A percentile compares a stretch with the other conserved stretches of the same genome.
Evolutionary conservation across 2,888 invertebrate species (phyloP).

Genomic region (Marasmarcha lunaedactyla): DNA sequence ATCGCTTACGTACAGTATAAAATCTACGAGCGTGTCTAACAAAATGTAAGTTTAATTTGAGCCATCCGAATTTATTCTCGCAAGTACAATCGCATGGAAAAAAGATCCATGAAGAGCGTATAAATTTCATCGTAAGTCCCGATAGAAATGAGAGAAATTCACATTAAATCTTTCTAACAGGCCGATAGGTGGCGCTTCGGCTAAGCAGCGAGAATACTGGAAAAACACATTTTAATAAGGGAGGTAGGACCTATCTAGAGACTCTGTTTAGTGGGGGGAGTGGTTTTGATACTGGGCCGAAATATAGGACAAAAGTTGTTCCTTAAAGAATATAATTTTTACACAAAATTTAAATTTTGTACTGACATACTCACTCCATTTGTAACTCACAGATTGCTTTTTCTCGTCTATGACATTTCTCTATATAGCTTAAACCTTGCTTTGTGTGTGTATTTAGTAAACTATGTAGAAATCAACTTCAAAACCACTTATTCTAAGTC

Average conservation of each 20-base stretch:
- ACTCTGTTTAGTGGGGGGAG: conserved; percentile 13
- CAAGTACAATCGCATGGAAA: conserved; percentile 55
- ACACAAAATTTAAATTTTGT: too few species aligned
- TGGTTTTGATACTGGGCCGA: conserved; percentile 24
- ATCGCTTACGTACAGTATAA: too few species aligned
- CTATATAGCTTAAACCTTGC: too few species aligned
- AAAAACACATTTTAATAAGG: conserved; percentile 60
- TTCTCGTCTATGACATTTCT: too few species aligned
- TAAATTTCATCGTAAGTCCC: conserved; percentile 55
- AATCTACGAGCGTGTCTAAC: too few species aligned
- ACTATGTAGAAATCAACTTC: too few species aligned
- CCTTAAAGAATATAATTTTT: too few species aligned
- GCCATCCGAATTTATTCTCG: background rate
- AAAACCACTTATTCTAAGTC: too few species aligned
- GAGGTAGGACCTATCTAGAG: conserved; percentile 22
- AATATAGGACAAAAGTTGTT: conserved; percentile 1
- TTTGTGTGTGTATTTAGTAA: too few species aligned
- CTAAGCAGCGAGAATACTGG: conserved; percentile 38
- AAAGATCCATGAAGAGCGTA: conserved; percentile 44
- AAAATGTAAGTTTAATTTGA: background rate
- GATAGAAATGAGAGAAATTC: conserved; percentile 60
- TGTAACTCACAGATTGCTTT: too few species aligned
- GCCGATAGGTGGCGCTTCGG: conserved; percentile 52
- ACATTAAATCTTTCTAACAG: conserved; percentile 54
- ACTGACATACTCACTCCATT: too few species aligned